Evolutionary conservation across 2,888 invertebrate species (phyloP).

Genomic region (Steinernema scapterisci): DNA sequence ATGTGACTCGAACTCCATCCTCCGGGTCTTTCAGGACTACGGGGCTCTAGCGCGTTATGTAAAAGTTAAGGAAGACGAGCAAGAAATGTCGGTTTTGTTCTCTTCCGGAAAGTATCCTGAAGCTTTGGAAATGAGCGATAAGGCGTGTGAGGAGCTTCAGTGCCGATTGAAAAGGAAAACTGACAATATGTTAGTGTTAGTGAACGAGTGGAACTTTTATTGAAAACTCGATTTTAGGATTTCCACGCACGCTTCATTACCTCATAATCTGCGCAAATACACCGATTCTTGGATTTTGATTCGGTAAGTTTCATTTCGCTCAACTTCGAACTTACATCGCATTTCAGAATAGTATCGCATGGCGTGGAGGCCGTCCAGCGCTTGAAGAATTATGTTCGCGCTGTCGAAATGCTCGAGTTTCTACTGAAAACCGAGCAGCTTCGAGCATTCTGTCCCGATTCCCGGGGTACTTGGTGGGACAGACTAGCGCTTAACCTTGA

Average conservation of each 20-base stretch:
- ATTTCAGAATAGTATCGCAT: slow-evolving; percentile 42
- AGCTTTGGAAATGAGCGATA: background rate
- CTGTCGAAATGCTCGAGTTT: slow-evolving; percentile 72
- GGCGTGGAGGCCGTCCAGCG: slow-evolving; percentile 71
- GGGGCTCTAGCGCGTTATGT: slow-evolving; percentile 41
- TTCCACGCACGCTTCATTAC: slow-evolving; percentile 62
- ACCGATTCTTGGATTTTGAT: slow-evolving; percentile 72
- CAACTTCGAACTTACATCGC: no score
- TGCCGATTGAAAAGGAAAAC: slow-evolving; percentile 14
- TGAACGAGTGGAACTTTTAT: background rate
- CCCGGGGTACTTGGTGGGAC: slow-evolving; percentile 72
- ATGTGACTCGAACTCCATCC: slow-evolving; percentile 35
- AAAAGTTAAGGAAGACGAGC: slow-evolving; percentile 46
- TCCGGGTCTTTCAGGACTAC: slow-evolving; percentile 40
- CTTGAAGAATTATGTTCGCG: slow-evolving; percentile 70
- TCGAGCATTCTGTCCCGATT: slow-evolving; percentile 67
- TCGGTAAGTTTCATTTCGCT: slow-evolving; percentile 66
- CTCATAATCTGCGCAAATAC: slow-evolving; percentile 73
- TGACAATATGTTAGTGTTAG: background rate
- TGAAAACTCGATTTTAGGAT: background rate
- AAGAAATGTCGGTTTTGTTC: slow-evolving; percentile 35
- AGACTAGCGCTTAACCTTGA: slow-evolving; percentile 75
- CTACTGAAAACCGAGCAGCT: slow-evolving; percentile 71
- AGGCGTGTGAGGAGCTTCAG: slow-evolving; percentile 7
- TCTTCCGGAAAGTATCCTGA: slow-evolving; percentile 1